Evolutionary conservation across 1,140 invertebrate genomes (phyloP).

Genomic region (Heterodera schachtii): DNA sequence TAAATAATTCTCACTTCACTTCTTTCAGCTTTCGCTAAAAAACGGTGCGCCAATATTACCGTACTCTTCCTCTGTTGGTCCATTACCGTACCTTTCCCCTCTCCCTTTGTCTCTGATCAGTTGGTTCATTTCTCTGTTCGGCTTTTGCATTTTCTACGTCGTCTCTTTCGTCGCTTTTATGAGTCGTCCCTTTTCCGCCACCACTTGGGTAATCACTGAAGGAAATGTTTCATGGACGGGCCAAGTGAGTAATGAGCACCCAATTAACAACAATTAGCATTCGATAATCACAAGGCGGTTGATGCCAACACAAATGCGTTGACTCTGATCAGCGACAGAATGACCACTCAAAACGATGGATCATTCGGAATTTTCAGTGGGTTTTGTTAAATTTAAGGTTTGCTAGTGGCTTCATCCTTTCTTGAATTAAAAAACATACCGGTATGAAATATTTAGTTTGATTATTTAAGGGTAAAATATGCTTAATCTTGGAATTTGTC

Average conservation of each 20-base stretch:
- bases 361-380: constrained; percentile 17
- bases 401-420: too few species aligned
- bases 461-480: background rate
- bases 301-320: background rate
- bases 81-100: background rate
- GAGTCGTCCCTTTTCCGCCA: constrained; percentile 54
- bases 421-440: too few species aligned
- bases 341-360: background rate
- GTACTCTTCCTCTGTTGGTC: background rate
- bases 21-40: constrained; percentile 47
- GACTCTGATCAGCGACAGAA: background rate
- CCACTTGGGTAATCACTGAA: constrained; percentile 53
- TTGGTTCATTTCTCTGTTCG: constrained; percentile 53
- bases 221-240: constrained; percentile 40
- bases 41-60: constrained; percentile 33
- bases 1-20: background rate
- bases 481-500: too few species aligned
- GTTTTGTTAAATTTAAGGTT: background rate
- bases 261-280: background rate
- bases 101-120: constrained; percentile 32
- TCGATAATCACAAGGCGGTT: background rate
- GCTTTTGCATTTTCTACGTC: constrained; percentile 58
- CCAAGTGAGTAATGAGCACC: background rate
- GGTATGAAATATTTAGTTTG: background rate
- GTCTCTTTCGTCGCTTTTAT: constrained; percentile 61